Conservation (phyloP, 2,797 vertebrate species). For the Chromis chromis region DNA sequence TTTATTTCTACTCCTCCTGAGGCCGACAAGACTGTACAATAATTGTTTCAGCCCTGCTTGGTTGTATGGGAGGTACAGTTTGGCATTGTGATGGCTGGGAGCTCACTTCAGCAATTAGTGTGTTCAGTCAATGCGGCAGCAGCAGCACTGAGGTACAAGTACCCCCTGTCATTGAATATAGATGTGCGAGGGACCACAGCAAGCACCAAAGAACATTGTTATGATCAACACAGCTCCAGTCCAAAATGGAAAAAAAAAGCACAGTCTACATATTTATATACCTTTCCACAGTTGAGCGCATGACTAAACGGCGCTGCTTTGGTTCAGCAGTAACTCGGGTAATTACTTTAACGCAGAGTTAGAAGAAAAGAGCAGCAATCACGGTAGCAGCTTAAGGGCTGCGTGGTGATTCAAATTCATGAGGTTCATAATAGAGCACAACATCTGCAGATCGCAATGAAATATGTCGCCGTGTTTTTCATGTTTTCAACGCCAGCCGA, state of each 20-base stretch:
- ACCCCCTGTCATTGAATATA: conserved; percentile 42
- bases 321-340: conserved; percentile 37
- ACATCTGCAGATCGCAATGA: neutral
- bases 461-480: conserved; percentile 1
- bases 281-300: conserved; percentile 28
- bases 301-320: conserved; percentile 36
- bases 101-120: conserved; percentile 54
- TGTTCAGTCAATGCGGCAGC: conserved; percentile 43
- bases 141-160: conserved; percentile 41
- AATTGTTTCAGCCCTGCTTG: conserved; percentile 37
- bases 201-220: conserved; percentile 11
- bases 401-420: conserved; percentile 22
- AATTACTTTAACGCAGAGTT: conserved; percentile 45
- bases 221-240: conserved; percentile 6
- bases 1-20: conserved; percentile 43
- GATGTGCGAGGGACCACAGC: conserved; percentile 28
- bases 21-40: conserved; percentile 29
- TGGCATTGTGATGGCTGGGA: conserved; percentile 42
- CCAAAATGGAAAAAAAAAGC: neutral
- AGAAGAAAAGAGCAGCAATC: conserved; percentile 45
- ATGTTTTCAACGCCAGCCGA: neutral
- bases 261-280: neutral
- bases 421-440: conserved; percentile 14
- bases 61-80: conserved; percentile 41
- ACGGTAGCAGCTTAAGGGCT: conserved; percentile 21